These are phyloP conservation scores for Myotis myotis DNA, from an alignment of 2,797 vertebrate species.

Conservation along the genomic window DNA sequence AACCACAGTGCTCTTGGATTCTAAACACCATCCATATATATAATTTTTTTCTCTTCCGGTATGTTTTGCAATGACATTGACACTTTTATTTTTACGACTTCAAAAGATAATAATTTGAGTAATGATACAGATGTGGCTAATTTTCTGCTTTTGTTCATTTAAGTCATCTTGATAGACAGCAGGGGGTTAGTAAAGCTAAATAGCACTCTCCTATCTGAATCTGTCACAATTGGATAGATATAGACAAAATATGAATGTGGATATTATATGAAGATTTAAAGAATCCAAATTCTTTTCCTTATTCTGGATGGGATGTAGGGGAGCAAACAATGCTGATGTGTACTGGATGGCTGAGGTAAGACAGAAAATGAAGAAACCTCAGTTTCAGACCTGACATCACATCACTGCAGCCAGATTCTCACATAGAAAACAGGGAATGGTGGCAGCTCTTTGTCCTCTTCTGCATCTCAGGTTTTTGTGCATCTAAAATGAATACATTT, in stretches of 20 bases:
- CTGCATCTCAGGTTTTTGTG: neutral
- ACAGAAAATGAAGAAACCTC: neutral
- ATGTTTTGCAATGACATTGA: neutral
- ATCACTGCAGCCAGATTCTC: neutral
- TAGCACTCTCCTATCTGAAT: neutral
- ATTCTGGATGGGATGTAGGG: neutral
- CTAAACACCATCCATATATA: neutral
- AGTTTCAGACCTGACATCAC: neutral
- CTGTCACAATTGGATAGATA: neutral
- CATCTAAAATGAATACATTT: neutral
- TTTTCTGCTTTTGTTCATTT: slow-evolving; percentile 12
- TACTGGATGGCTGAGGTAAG: neutral
- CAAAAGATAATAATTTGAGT: neutral
- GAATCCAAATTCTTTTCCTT: neutral
- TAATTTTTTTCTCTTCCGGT: neutral
- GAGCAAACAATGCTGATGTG: neutral
- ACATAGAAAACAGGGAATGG: neutral
- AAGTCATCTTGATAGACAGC: neutral
- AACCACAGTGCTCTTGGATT: neutral
- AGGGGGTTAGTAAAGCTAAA: neutral
- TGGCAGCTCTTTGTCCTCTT: neutral
- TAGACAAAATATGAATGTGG: neutral
- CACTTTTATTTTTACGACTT: neutral
- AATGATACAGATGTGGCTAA: neutral
- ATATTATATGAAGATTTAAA: neutral